Conservation (phyloP, 1,140 invertebrate genomes). For the Laupala kohalensis region DNA sequence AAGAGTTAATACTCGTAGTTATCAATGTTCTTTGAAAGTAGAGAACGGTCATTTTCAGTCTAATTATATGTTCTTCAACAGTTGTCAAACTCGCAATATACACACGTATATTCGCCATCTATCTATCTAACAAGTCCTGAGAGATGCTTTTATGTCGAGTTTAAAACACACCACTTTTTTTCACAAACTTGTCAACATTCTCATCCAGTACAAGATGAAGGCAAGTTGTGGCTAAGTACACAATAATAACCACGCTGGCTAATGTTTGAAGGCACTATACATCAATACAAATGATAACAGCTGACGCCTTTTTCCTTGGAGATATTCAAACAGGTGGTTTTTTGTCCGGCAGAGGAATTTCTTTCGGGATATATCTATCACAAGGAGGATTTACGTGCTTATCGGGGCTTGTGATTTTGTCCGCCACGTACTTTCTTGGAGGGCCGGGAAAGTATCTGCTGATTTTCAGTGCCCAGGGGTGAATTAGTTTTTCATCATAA, state of each 20-base stretch:
- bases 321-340: neutral
- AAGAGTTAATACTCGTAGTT: neutral
- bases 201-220: neutral
- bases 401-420: slow-evolving; percentile 10
- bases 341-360: neutral
- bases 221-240: neutral
- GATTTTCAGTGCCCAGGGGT: slow-evolving; percentile 44
- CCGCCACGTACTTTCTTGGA: slow-evolving; percentile 5
- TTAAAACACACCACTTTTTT: neutral
- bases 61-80: neutral
- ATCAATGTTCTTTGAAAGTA: neutral
- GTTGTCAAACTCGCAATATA: neutral
- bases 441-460: slow-evolving; percentile 37
- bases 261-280: neutral
- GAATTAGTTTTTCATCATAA: slow-evolving; percentile 51
- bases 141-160: neutral
- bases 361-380: neutral
- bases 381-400: too few species aligned
- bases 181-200: neutral
- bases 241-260: neutral
- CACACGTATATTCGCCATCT: neutral
- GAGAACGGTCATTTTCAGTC: too few species aligned
- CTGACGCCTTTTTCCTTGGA: neutral
- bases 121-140: neutral
- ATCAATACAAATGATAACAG: neutral